These are phyloP conservation scores for Iselma pallidipennis DNA, from an alignment of 2,888 invertebrate species.

Conservation along the genomic window DNA sequence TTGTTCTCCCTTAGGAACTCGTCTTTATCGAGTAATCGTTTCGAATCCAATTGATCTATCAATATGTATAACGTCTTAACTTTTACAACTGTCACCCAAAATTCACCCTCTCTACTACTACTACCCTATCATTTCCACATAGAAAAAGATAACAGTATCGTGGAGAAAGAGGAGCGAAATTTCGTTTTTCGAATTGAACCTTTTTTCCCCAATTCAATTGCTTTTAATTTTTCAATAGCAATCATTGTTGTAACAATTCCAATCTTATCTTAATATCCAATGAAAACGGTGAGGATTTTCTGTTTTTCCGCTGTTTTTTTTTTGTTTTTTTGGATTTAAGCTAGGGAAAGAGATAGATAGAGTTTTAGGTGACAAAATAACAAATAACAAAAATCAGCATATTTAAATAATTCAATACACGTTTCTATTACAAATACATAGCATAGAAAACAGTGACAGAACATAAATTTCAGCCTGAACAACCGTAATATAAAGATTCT, in stretches of 20 bases:
- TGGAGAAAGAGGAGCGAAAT: too few species aligned
- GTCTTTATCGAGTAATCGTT: conserved; percentile 56
- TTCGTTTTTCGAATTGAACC: too few species aligned
- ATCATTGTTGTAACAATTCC: neutral
- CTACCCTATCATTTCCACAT: neutral
- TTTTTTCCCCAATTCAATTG: neutral
- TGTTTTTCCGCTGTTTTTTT: neutral
- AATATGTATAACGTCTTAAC: conserved; percentile 58
- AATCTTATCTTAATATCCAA: too few species aligned
- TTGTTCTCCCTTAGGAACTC: conserved; percentile 42
- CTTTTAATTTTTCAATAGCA: neutral
- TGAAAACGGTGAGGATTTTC: too few species aligned
- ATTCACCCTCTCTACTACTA: neutral
- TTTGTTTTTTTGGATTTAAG: neutral
- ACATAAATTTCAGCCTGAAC: conserved; percentile 50
- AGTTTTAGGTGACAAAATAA: neutral
- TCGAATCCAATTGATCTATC: conserved; percentile 57
- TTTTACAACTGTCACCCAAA: conserved; percentile 40
- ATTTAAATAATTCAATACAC: conserved; percentile 49
- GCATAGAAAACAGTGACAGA: conserved; percentile 45
- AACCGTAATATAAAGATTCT: conserved; percentile 53
- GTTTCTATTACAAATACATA: conserved; percentile 45
- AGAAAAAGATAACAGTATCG: too few species aligned
- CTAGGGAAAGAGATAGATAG: too few species aligned
- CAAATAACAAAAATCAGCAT: conserved; percentile 37